These are phyloP conservation scores for Drosophila simulans DNA, from an alignment of 1,140 invertebrate species.

Conservation along the genomic window DNA sequence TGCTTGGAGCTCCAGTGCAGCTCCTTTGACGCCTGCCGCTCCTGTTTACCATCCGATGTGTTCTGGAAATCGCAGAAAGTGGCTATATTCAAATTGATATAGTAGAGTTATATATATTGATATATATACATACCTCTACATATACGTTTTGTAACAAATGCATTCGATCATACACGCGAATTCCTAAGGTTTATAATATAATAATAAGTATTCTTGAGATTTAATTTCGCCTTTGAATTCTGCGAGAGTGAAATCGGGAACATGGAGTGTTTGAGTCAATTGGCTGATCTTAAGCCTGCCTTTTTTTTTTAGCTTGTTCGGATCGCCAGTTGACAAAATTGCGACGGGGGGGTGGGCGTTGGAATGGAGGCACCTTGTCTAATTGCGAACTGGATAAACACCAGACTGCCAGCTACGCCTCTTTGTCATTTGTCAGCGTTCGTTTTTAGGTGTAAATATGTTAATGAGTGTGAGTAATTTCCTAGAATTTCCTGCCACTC, in stretches of 20 bases:
- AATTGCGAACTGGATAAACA: conserved; percentile 77
- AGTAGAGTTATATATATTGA: too few relatives aligned
- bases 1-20: neutral
- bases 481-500: conserved; percentile 62
- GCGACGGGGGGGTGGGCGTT: neutral
- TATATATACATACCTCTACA: too few relatives aligned
- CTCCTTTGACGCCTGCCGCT: conserved; percentile 34
- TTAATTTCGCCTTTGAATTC: too few relatives aligned
- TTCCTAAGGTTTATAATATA: too few relatives aligned
- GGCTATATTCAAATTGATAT: too few relatives aligned
- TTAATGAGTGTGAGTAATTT: conserved; percentile 81
- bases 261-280: neutral
- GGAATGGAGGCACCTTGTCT: conserved; percentile 41
- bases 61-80: neutral
- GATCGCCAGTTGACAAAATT: conserved; percentile 3
- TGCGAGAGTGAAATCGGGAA: neutral
- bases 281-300: conserved; percentile 12
- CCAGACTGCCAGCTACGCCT: conserved; percentile 46
- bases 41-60: neutral
- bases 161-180: too few relatives aligned
- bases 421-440: conserved; percentile 74
- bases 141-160: too few relatives aligned
- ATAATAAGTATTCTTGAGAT: too few relatives aligned
- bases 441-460: conserved; percentile 82
- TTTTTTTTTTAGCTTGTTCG: conserved; percentile 6